Conservation (phyloP, 2,797 vertebrate genomes). For the Acropternis orthonyx region DNA sequence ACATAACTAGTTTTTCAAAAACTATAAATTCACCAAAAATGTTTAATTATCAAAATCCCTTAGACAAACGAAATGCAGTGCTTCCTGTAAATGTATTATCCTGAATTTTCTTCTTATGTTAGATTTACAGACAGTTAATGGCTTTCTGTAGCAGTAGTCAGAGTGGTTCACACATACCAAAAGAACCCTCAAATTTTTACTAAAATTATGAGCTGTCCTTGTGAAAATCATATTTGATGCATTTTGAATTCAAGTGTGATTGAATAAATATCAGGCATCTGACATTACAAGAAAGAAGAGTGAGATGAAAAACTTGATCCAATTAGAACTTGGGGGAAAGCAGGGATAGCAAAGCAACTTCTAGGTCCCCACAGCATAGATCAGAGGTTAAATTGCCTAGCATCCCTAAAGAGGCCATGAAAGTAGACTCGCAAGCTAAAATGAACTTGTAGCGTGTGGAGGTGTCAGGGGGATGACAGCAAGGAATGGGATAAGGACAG, state of each 20-base stretch:
- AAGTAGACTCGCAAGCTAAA: not conserved
- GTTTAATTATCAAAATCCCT: not conserved
- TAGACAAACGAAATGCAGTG: not conserved
- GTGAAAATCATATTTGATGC: not conserved
- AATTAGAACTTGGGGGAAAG: not conserved
- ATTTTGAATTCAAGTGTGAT: not conserved
- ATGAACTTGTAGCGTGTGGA: not conserved
- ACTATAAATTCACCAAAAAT: not conserved
- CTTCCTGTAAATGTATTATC: not conserved
- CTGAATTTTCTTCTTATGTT: not conserved
- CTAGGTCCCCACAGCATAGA: not conserved
- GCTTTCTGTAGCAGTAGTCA: not conserved
- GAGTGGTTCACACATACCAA: not conserved
- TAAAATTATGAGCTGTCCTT: not conserved
- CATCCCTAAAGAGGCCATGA: not conserved
- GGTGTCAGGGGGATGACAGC: accelerated
- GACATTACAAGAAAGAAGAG: not conserved
- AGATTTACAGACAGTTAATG: not conserved
- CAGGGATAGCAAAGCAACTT: not conserved
- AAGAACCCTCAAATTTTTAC: not conserved
- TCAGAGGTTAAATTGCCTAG: not conserved
- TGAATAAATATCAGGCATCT: not conserved
- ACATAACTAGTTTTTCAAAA: not conserved
- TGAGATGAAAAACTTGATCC: not conserved
- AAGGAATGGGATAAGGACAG: no score